Base-by-base conservation (phyloP, 2,888 invertebrate genomes). In the Chirona hameri region DNA sequence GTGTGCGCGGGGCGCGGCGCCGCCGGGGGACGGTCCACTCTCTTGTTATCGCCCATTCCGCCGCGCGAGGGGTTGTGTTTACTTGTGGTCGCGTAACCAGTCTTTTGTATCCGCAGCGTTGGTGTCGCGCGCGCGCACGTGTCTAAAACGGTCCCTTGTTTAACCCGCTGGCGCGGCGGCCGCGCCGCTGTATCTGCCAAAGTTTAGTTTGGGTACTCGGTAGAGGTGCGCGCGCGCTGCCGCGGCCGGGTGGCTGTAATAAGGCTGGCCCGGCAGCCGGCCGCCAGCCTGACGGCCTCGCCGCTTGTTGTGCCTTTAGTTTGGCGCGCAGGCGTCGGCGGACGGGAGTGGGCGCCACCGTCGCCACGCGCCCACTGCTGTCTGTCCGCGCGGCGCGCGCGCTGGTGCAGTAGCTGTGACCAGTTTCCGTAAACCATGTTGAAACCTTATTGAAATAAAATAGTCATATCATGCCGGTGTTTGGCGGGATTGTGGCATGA, bases 361-460 rank as follows among this genome's bases (percentile, higher is more conserved):
- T n/a, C n/a, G n/a, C n/a, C n/a, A n/a, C n/a, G 69, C 69, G 9
- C 0, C 69, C 29, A 69, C 69, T 15, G n/a, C 69, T 15, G 12
- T n/a, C n/a, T 29, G 29, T 60, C 24, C 29, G 76, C 29, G 31
- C 24, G 39, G 10, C 39, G 76, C 18, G 60, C 76, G 39, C 76
- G 39, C 39, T 18, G 18, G 39, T n/a, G n/a, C 39, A 76, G 76
- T 76, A 76, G 76, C 76, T 39, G 76, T 76, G 39, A 65, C 4
- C 29, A 76, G 27, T 76, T 39, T 76, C 76, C 76, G 76, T 76
- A 76, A 76, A 39, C 39, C 31, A 76, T 76, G 76, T 76, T 76
- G 76, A 76, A 39, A 76, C 76, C 76, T 72, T 76, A 76, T 76
- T 76, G 76, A 76, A 72, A 76, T 76, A 76, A 76, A 76, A 76